Evolutionary conservation across 2,113 vertebrate genomes (phyloP).

Genomic region (Dissostichus mawsoni): DNA sequence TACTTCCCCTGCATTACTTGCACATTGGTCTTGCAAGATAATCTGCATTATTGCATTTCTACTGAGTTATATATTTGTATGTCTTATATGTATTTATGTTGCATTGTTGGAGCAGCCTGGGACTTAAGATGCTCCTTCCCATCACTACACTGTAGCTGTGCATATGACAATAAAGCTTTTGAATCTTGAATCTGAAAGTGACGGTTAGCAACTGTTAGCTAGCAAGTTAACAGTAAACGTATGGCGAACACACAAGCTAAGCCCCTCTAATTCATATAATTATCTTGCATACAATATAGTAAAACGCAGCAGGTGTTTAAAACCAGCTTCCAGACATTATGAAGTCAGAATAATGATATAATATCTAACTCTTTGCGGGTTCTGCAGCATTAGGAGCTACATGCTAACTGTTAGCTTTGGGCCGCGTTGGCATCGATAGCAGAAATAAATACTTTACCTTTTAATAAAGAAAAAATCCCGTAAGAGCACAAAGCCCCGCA

Average conservation of each 20-base stretch:
- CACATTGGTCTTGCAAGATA: no score
- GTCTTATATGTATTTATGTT: no score
- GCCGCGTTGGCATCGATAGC: conserved; percentile 41
- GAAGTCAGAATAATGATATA: background rate
- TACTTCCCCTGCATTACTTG: no score
- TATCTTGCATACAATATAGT: background rate
- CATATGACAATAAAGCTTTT: no score
- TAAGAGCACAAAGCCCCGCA: background rate
- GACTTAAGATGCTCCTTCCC: no score
- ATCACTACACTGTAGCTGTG: background rate
- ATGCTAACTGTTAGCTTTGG: conserved; percentile 43
- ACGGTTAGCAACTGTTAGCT: background rate
- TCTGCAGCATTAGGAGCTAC: background rate
- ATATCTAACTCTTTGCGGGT: no score
- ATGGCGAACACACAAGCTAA: background rate
- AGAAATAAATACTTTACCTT: conserved; percentile 57
- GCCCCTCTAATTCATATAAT: no score
- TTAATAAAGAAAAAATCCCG: background rate
- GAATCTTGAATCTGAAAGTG: background rate
- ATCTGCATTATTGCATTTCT: no score
- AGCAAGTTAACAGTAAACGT: background rate
- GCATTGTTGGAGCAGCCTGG: no score
- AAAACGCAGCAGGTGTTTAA: accelerated
- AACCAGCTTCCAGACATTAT: background rate
- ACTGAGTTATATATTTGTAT: no score